Conservation (phyloP, 2,888 invertebrate species). For the Sycophila texana region DNA sequence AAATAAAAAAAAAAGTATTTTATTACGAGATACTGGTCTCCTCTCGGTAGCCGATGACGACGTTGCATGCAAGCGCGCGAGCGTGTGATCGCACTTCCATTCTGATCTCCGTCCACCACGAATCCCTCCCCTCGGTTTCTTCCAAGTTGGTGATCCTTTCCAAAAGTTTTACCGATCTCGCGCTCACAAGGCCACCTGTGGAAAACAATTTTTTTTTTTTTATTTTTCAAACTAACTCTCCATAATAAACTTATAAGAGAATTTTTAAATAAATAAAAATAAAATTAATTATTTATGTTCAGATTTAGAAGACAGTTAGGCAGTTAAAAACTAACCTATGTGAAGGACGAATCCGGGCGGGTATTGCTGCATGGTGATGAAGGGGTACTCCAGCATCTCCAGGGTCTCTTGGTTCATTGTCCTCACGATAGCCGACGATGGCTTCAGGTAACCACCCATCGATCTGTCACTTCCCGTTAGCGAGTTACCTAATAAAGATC, state of each 20-base stretch:
- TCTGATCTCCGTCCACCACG: conserved; percentile 97
- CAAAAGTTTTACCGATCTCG: conserved; percentile 88
- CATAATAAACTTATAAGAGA: not conserved
- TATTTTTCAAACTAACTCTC: not conserved
- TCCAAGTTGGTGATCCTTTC: conserved; percentile 89
- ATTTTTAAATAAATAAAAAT: not conserved
- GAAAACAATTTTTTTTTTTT: not conserved
- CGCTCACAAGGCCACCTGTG: conserved; percentile 87
- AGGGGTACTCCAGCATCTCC: conserved; percentile 96
- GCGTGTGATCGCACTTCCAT: conserved; percentile 97
- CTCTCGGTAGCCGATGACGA: conserved; percentile 96
- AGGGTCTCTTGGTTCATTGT: conserved; percentile 86
- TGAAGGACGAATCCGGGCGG: conserved; percentile 92
- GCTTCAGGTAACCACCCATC: conserved; percentile 78
- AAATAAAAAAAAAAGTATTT: no score
- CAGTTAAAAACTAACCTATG: conserved; percentile 80
- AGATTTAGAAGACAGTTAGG: not conserved
- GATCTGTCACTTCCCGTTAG: conserved; percentile 82
- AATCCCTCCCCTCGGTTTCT: conserved; percentile 93
- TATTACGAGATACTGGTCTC: conserved; percentile 91
- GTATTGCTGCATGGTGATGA: conserved; percentile 93
- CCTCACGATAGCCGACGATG: conserved; percentile 78
- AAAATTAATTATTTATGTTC: not conserved
- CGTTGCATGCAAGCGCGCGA: conserved; percentile 93
- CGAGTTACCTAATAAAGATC: conserved; percentile 81